phyloP scores from a whole-genome alignment of 2,113 vertebrate species.

The Dicaeum eximium region DNA sequence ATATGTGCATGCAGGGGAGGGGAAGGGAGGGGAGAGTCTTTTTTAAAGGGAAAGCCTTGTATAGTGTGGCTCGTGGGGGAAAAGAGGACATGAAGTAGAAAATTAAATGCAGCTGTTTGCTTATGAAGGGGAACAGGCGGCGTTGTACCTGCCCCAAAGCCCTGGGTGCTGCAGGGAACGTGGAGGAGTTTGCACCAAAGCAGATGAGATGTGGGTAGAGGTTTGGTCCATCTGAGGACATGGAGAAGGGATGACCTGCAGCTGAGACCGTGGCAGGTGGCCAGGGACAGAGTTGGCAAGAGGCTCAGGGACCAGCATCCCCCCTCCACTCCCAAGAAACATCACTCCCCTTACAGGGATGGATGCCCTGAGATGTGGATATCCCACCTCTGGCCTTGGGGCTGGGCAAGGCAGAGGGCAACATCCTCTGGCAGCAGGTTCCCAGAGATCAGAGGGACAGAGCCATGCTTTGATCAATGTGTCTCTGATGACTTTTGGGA shows the following conservation, averaged over 20 bases:
- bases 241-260: not conserved
- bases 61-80: not conserved
- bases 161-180: not conserved
- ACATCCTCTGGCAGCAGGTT: not conserved
- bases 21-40: not conserved
- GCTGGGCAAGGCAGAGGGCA: not conserved
- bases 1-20: not conserved
- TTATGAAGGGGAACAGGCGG: not conserved
- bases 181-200: not conserved
- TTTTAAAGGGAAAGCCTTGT: not conserved
- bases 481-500: not conserved
- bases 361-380: not conserved
- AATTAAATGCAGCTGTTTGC: not conserved
- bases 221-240: not conserved
- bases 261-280: not conserved
- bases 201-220: not conserved
- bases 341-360: fast-evolving
- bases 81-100: not conserved
- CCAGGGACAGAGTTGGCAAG: not conserved
- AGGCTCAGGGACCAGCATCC: not conserved
- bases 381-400: not conserved
- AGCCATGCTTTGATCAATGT: not conserved
- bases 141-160: not conserved
- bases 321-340: not conserved
- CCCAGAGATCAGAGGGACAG: not conserved